Evolutionary conservation across 1,140 invertebrate genomes (phyloP).

Genomic region (Sipha flava): DNA sequence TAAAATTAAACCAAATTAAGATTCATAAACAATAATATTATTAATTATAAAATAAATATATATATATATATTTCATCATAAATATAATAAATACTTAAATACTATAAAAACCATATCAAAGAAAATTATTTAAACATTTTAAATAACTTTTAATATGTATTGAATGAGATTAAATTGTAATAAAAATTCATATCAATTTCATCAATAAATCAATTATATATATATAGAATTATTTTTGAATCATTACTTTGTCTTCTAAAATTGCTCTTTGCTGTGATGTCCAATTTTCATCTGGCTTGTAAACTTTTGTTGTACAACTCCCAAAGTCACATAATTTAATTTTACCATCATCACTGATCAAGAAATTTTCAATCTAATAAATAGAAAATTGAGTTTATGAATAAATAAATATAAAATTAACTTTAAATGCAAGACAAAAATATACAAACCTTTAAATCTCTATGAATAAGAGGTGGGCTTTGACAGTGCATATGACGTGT

Average conservation of each 20-base stretch:
- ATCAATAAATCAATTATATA: neutral
- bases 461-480: slow-evolving; percentile 78
- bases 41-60: neutral
- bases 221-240: neutral
- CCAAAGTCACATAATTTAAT: slow-evolving; percentile 99
- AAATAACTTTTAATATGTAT: no score
- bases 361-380: slow-evolving; percentile 57
- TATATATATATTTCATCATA: neutral
- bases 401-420: slow-evolving; percentile 17
- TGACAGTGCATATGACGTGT: slow-evolving; percentile 90
- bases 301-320: slow-evolving; percentile 79
- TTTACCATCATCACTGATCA: slow-evolving; percentile 68
- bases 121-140: no score
- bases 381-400: neutral
- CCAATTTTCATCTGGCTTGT: slow-evolving; percentile 80
- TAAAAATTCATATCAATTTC: no score
- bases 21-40: no score
- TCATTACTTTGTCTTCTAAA: slow-evolving; percentile 83
- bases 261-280: slow-evolving; percentile 79
- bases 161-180: no score
- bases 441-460: slow-evolving; percentile 72
- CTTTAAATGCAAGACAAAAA: neutral
- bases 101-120: no score
- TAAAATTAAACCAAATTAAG: slow-evolving; percentile 4
- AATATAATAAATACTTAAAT: no score